Evolutionary conservation across 2,113 vertebrate species (phyloP).

Genomic region (Larimichthys polyactis): DNA sequence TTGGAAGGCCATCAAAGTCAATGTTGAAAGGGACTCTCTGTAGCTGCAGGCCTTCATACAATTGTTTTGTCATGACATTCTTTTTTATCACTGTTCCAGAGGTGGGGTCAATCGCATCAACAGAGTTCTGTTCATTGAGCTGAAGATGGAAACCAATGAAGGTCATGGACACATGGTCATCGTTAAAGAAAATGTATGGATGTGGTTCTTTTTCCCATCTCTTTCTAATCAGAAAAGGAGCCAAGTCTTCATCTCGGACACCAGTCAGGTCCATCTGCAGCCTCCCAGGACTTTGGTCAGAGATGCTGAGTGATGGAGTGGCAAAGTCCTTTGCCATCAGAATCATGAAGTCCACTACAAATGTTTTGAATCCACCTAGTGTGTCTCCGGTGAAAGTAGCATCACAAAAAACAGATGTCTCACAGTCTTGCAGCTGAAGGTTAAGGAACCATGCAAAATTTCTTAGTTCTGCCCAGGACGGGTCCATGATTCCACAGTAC

Average conservation of each 20-base stretch:
- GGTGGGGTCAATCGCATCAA: slow-evolving; percentile 88
- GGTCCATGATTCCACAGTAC: slow-evolving; percentile 89
- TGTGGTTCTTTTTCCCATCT: slow-evolving; percentile 97
- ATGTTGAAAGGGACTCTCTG: slow-evolving; percentile 93
- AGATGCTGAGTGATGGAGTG: slow-evolving; percentile 91
- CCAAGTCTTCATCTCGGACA: slow-evolving; percentile 87
- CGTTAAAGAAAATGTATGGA: slow-evolving; percentile 96
- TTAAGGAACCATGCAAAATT: slow-evolving; percentile 95
- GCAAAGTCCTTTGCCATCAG: slow-evolving; percentile 97
- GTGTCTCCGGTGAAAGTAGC: slow-evolving; percentile 85
- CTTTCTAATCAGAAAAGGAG: slow-evolving; percentile 92
- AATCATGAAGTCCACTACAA: slow-evolving; percentile 97
- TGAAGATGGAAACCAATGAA: slow-evolving; percentile 95
- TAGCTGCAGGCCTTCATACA: slow-evolving; percentile 84
- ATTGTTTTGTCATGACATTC: slow-evolving; percentile 84
- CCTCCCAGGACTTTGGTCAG: slow-evolving; percentile 92
- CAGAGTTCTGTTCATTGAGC: slow-evolving; percentile 55
- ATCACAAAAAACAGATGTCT: slow-evolving; percentile 92
- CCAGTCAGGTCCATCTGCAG: slow-evolving; percentile 65
- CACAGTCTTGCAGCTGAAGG: slow-evolving; percentile 90
- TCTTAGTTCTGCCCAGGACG: slow-evolving; percentile 93
- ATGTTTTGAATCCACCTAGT: slow-evolving; percentile 91
- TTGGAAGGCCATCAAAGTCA: slow-evolving; percentile 88
- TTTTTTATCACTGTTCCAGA: slow-evolving; percentile 84
- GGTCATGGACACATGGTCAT: slow-evolving; percentile 91